A percentile compares a stretch with the other conserved stretches of the same genome.
These are phyloP conservation scores for Drosophila colorata DNA, from an alignment of 2,888 invertebrate species.

Conservation along the genomic window DNA sequence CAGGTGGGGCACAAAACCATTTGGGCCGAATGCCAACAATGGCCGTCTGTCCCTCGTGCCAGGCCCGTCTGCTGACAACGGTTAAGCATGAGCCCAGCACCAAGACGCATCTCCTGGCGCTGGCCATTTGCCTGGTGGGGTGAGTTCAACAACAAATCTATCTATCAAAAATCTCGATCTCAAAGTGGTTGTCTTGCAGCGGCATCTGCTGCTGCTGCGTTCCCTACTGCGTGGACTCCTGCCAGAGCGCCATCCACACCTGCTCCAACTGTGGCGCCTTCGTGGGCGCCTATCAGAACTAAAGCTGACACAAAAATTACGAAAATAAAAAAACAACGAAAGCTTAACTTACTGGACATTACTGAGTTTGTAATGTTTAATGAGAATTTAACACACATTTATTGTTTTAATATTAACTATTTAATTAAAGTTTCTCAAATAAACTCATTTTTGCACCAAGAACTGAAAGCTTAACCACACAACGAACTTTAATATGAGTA, in stretches of 20 bases:
- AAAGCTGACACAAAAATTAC: not conserved
- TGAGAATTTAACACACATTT: not conserved
- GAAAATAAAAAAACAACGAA: not conserved
- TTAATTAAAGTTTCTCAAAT: not conserved
- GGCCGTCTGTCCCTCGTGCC: conserved; percentile 73
- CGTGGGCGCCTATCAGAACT: conserved; percentile 73
- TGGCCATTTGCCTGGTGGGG: conserved; percentile 64
- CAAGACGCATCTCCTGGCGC: conserved; percentile 73
- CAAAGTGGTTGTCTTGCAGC: conserved; percentile 23
- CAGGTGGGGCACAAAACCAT: conserved; percentile 13
- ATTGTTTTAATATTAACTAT: not conserved
- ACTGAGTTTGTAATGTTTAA: not conserved
- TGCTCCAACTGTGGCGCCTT: conserved; percentile 76
- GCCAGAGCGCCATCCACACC: conserved; percentile 77
- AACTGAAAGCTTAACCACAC: not conserved
- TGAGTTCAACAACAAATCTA: conserved; percentile 20
- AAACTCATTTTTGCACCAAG: not conserved
- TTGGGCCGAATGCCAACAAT: conserved; percentile 54
- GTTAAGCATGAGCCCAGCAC: conserved; percentile 57
- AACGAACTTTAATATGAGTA: not conserved
- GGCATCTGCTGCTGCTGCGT: conserved; percentile 75
- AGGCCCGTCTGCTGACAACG: conserved; percentile 53
- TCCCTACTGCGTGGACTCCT: conserved; percentile 74
- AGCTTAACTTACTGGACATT: not conserved
- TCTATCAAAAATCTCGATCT: not conserved